These are phyloP conservation scores for Forbesichthys agassizii DNA, from an alignment of 2,113 vertebrate species.

Conservation along the genomic window DNA sequence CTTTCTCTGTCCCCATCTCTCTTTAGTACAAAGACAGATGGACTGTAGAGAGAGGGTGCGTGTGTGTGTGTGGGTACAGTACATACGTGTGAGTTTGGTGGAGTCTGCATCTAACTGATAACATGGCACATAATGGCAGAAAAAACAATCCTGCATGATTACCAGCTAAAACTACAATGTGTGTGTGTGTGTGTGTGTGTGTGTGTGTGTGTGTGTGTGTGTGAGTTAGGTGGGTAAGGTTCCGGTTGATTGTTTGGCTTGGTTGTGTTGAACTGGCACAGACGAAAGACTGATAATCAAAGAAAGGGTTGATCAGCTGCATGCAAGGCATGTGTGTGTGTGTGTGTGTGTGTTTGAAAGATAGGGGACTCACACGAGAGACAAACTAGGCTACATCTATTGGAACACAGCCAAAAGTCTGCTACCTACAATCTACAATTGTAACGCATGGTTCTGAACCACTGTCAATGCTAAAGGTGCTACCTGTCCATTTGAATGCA, in stretches of 20 bases:
- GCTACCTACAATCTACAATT: not conserved
- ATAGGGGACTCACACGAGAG: not conserved
- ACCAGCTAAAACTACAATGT: conserved; percentile 26
- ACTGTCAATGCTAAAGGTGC: conserved; percentile 14
- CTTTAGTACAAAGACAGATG: conserved; percentile 29
- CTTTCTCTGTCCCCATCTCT: conserved; percentile 1
- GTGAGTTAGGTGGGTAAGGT: conserved; percentile 12
- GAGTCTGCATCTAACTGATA: conserved; percentile 36
- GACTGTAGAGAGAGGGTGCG: conserved; percentile 3
- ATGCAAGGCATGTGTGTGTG: conserved; percentile 7
- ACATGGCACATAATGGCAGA: conserved; percentile 26
- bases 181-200: conserved; percentile 23
- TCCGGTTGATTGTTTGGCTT: conserved; percentile 28
- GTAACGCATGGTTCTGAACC: not conserved
- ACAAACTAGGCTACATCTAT: conserved; percentile 3
- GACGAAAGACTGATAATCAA: conserved; percentile 69
- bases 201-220: no score
- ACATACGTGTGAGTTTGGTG: conserved; percentile 4
- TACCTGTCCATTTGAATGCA: conserved; percentile 23
- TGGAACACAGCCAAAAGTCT: not conserved
- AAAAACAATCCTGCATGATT: not conserved
- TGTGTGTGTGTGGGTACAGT: conserved; percentile 9
- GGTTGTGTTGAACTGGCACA: conserved; percentile 49
- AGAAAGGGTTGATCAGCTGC: conserved; percentile 67
- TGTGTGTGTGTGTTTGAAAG: conserved; percentile 7